Conservation (phyloP, 2,113 vertebrate species). For the Siniperca chuatsi region DNA sequence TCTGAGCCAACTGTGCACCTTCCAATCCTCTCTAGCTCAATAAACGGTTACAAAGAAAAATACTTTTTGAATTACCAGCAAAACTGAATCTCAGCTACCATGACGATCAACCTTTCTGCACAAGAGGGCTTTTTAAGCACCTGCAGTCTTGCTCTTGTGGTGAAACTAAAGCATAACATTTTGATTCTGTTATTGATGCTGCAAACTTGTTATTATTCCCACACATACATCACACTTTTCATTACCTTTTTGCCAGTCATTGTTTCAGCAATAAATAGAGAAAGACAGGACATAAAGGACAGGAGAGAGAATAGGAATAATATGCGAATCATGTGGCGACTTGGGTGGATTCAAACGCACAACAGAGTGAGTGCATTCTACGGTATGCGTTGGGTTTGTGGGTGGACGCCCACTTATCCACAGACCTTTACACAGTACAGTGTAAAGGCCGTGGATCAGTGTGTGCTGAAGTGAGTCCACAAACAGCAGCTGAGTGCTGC, state of each 20-base stretch:
- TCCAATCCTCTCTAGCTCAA: constrained; percentile 65
- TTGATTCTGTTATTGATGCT: constrained; percentile 9
- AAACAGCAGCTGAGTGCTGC: constrained; percentile 57
- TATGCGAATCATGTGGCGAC: neutral
- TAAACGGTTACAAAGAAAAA: constrained; percentile 64
- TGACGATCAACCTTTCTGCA: constrained; percentile 46
- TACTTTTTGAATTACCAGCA: constrained; percentile 54
- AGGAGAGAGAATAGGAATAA: neutral
- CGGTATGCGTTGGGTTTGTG: neutral
- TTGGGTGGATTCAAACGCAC: neutral
- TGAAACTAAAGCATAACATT: constrained; percentile 14
- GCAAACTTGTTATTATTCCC: neutral
- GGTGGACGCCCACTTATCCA: constrained; percentile 22
- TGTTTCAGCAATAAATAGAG: neutral
- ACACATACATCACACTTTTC: neutral
- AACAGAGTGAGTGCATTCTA: neutral
- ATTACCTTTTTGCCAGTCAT: neutral
- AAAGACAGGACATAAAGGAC: neutral
- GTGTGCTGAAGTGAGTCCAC: constrained; percentile 32
- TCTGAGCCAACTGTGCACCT: constrained; percentile 64
- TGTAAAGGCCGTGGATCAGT: constrained; percentile 15
- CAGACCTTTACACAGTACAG: constrained; percentile 15
- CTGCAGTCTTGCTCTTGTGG: constrained; percentile 29
- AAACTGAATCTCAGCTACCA: constrained; percentile 50
- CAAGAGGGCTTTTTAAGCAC: constrained; percentile 23